These are phyloP conservation scores for Dermochelys coriacea DNA, from an alignment of 2,797 vertebrate genomes.

Conservation along the genomic window DNA sequence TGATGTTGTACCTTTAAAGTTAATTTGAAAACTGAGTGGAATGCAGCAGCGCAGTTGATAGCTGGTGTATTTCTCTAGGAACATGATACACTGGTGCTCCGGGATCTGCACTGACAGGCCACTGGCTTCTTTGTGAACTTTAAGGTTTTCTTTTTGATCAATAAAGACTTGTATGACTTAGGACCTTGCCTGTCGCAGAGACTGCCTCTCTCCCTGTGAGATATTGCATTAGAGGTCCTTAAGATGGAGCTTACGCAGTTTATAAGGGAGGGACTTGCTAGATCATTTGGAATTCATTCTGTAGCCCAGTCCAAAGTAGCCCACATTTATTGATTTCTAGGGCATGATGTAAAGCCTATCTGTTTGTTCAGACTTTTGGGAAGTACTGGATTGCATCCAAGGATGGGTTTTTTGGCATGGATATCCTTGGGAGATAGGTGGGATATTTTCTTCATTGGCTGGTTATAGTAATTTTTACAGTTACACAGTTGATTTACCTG, in stretches of 20 bases:
- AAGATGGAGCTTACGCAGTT: neutral
- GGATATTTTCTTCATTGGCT: neutral
- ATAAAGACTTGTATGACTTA: neutral
- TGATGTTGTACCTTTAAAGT: neutral
- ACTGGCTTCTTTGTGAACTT: neutral
- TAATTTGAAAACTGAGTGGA: neutral
- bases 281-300: neutral
- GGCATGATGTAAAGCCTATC: neutral
- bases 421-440: neutral
- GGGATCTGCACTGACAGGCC: neutral
- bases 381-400: neutral
- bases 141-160: neutral
- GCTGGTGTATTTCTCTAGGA: no score
- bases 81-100: neutral
- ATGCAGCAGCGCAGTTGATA: neutral
- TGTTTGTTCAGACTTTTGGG: neutral
- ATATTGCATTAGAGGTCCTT: accelerated
- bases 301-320: neutral
- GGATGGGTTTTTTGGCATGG: neutral
- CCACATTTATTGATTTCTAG: accelerated
- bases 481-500: neutral
- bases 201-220: neutral
- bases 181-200: no score
- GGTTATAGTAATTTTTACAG: neutral
- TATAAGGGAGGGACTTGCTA: neutral